Evolutionary conservation across 2,888 invertebrate genomes (phyloP), one percentile per base, ranked within the genome.

Genomic region (Drosophila conformis): DNA sequence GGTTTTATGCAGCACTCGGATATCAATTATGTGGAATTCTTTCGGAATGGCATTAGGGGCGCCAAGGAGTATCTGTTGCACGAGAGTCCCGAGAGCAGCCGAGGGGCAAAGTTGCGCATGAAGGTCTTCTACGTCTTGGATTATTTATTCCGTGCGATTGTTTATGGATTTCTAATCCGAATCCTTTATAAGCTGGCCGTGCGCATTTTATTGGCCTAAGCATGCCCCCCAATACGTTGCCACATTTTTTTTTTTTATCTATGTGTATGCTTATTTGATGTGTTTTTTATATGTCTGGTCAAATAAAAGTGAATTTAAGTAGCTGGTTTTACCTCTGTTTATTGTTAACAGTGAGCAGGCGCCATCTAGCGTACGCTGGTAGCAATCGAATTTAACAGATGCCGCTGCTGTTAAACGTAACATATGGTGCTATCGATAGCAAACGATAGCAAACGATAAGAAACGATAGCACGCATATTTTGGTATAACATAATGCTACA

Each of bases 21-120:
- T 38, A 60, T 89, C 18, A 87, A 92, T 42, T 87, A 92, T 10
- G 70, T 80, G 36, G 69, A 81, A 1, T 93, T 91, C 73, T 89
- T 93, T 40, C 79, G 69, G 25, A 78, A 87, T 58, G 92, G 91
- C 4, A 78, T 92, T 4, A 74, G 81, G 1, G 93, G 93, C 11
- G 92, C 92, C 18, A 91, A 92, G 66, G 83, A 90, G 62, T 93
- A 80, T 64, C 73, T 93, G 7, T 18, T 93, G 25, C 83, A 92
- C 11, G 92, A 93, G 70, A 82, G 88, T 25, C 86, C 89, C 13
- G 87, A 88, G 0, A 89, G 90, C 57, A 85, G 85, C 49, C 70
- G 57, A 0, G 76, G 73, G 18, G 87, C 91, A 18, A 84, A 78
- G 3, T 52, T 83, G 10, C 87, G 92, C 13, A 58, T 91, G 0